phyloP scores from a whole-genome alignment of 1,140 invertebrate genomes.

The Penaeus vannamei region DNA sequence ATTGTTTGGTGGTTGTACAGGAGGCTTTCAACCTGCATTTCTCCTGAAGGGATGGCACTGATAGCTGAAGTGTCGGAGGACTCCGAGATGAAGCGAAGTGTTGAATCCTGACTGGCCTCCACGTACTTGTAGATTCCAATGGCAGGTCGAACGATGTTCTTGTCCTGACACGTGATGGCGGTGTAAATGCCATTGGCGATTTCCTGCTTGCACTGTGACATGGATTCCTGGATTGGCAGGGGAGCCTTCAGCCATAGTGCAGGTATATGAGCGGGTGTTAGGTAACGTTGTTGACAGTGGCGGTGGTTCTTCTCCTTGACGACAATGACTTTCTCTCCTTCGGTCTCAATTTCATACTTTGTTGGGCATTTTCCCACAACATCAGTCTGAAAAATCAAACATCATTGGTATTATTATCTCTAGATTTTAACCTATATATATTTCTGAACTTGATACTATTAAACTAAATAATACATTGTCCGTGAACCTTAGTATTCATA shows the following conservation, averaged over 20 bases:
- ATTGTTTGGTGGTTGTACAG: neutral
- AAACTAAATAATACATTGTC: neutral
- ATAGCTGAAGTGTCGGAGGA: neutral
- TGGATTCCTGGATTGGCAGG: conserved; percentile 28
- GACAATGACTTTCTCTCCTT: conserved; percentile 24
- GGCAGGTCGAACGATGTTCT: conserved; percentile 33
- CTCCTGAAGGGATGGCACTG: neutral
- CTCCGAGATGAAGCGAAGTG: conserved; percentile 23
- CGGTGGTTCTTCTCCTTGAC: conserved; percentile 51
- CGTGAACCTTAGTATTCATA: no score
- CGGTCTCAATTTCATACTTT: conserved; percentile 17
- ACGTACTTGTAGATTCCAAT: conserved; percentile 34
- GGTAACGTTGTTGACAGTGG: conserved; percentile 39
- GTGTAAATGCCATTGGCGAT: conserved; percentile 28
- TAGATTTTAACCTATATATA: no score
- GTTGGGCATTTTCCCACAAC: conserved; percentile 49
- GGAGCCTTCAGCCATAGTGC: conserved; percentile 17
- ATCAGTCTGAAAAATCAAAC: conserved; percentile 37
- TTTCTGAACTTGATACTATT: no score
- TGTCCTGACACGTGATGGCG: conserved; percentile 24
- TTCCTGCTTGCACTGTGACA: conserved; percentile 49
- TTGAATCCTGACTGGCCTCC: conserved; percentile 19
- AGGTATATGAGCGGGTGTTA: neutral
- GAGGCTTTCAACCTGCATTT: neutral
- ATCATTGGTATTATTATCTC: neutral